phyloP scores from a whole-genome alignment of 2,888 invertebrate genomes.

The Beris morrisii region DNA sequence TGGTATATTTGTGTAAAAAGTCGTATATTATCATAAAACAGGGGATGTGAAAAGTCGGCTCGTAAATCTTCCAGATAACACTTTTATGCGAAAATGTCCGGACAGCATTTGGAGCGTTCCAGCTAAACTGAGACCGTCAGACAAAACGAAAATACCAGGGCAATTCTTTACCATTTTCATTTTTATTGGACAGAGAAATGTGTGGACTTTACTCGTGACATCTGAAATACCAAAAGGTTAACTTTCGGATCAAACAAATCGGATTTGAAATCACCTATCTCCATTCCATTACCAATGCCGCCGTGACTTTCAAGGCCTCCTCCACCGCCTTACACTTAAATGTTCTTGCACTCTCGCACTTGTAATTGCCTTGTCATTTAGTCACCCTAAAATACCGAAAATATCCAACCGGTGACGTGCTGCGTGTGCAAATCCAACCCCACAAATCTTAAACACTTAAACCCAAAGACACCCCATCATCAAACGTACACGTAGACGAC shows the following conservation, averaged over 20 bases:
- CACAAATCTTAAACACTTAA: slow-evolving; percentile 20
- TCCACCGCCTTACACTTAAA: neutral
- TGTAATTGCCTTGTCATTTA: slow-evolving; percentile 35
- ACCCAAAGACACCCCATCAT: slow-evolving; percentile 19
- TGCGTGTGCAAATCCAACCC: slow-evolving; percentile 33
- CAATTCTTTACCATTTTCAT: slow-evolving; percentile 9
- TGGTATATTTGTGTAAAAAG: slow-evolving; percentile 30
- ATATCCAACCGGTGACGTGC: slow-evolving; percentile 18
- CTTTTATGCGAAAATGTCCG: slow-evolving; percentile 58
- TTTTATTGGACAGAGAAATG: slow-evolving; percentile 17
- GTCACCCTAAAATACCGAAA: slow-evolving; percentile 12
- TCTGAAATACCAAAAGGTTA: slow-evolving; percentile 21
- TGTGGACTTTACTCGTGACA: neutral
- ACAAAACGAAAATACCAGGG: slow-evolving; percentile 11
- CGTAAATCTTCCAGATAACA: slow-evolving; percentile 59
- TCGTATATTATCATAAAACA: slow-evolving; percentile 42
- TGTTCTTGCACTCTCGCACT: slow-evolving; percentile 13
- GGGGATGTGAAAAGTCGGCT: slow-evolving; percentile 58
- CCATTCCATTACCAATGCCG: too few species aligned
- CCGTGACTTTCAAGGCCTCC: too few species aligned
- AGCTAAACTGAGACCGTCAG: slow-evolving; percentile 11
- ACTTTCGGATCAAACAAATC: slow-evolving; percentile 5
- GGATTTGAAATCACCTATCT: neutral
- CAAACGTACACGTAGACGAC: slow-evolving; percentile 16
- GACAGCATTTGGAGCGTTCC: slow-evolving; percentile 26